A percentile compares a stretch with the other conserved stretches of the same genome.
These are phyloP conservation scores for Lepidurus arcticus DNA, from an alignment of 1,140 invertebrate genomes.

Conservation along the genomic window DNA sequence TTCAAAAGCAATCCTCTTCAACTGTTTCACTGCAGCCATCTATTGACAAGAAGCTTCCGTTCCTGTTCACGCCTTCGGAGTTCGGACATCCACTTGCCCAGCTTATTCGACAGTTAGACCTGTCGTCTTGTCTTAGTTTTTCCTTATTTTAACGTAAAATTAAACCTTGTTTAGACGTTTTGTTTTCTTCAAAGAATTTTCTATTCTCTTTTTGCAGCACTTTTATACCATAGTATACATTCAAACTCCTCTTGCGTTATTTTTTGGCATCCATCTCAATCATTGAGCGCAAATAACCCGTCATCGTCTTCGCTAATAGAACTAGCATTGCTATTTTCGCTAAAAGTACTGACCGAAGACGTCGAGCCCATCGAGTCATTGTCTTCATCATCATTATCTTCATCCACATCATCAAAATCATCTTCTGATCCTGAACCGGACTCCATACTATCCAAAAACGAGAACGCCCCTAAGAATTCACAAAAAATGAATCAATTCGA, in stretches of 20 bases:
- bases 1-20: no score
- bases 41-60: no score
- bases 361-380: conserved; percentile 39
- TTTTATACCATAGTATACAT: neutral
- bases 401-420: conserved; percentile 43
- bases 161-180: no score
- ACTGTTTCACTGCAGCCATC: no score
- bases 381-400: conserved; percentile 52
- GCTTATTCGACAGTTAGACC: no score
- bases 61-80: no score
- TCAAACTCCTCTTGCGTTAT: neutral
- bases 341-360: conserved; percentile 14
- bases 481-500: neutral
- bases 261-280: neutral
- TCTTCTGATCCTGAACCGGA: conserved; percentile 36
- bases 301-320: neutral
- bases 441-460: conserved; percentile 31
- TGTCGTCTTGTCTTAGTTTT: no score
- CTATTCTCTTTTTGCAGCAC: neutral
- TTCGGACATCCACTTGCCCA: no score
- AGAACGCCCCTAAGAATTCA: conserved; percentile 36
- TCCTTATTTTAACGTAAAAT: no score
- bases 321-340: conserved; percentile 14
- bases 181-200: neutral
- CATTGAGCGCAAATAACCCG: neutral